Percentiles rank a stretch among this genome's conserved stretches.
phyloP scores from a whole-genome alignment of 2,797 vertebrate species.

The Kryptopterus vitreolus region DNA sequence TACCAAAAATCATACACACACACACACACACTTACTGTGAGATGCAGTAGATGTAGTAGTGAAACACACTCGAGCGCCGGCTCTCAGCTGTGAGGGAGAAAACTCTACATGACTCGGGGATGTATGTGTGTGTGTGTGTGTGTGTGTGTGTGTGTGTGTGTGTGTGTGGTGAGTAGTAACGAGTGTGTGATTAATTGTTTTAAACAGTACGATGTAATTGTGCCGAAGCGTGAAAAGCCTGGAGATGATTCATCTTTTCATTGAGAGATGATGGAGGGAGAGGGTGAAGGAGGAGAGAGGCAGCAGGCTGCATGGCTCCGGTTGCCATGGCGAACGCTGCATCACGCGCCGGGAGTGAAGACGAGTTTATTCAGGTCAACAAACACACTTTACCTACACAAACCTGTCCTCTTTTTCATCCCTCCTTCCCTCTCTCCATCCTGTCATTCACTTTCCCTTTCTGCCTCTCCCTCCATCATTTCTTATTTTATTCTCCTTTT shows the following conservation, averaged over 20 bases:
- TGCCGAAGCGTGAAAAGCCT: neutral
- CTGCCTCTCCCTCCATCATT: neutral
- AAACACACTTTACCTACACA: neutral
- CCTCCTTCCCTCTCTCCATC: neutral
- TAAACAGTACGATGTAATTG: neutral
- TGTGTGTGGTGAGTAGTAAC: neutral
- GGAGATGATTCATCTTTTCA: constrained; percentile 13
- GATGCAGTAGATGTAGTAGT: too few relatives aligned
- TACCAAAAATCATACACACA: neutral
- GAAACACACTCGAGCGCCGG: neutral
- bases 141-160: neutral
- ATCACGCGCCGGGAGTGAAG: neutral
- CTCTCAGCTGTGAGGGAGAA: neutral
- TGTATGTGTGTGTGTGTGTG: too few relatives aligned
- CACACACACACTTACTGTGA: neutral
- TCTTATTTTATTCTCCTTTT: neutral
- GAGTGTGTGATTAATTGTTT: neutral
- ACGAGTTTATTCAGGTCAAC: constrained; percentile 12
- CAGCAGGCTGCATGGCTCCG: neutral
- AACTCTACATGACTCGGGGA: neutral
- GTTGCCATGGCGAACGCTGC: constrained; percentile 15
- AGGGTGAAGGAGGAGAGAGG: neutral
- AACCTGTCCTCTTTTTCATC: neutral
- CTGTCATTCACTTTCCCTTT: neutral
- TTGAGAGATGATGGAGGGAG: neutral